Base-by-base conservation (phyloP, 1,140 invertebrate genomes). In the Heliconius hewitsoni region DNA sequence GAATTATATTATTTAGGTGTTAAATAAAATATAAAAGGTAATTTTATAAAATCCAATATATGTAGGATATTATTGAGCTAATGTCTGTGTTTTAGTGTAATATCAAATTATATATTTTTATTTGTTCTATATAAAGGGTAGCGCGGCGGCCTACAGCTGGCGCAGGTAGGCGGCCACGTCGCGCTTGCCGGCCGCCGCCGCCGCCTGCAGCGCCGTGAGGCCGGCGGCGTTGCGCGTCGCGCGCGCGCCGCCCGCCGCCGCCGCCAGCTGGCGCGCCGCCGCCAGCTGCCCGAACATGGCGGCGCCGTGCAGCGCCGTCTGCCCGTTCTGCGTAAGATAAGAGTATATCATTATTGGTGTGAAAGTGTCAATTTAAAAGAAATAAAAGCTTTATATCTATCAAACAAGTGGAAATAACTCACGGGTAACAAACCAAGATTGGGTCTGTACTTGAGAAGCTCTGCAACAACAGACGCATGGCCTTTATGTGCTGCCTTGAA, bases 401-500 rank as follows among this genome's bases (percentile, higher is more conserved):
- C 16, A 52, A 3, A 52, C 19, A 52, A 52, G 16, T 52, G 50
- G 4, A 18, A 52, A 18, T 16, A n/a, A 94, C 95, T 96, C 95
- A 98, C 98, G 83, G 98, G 97, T 84, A 99, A 93, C 73, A 98
- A 86, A 71, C 96, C 97, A 19, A 98, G 93, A 84, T 96, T 96
- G 18, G 98, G 98, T 83, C 97, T 96, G 87, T 97, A 97, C 89
- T 97, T 97, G 9, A 99, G 95, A 76, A 99, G 94, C 91, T 98
- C 97, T 1, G 96, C 96, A 0, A 98, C 96, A n/a, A 99, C 98
- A 55, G 97, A 97, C 6, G 96, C 94, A 88, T 98, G 98, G 0
- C 98, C 98, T 95, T 99, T 99, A 91, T 99, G 98, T 34, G 97
- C 96, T 3, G 98, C 98, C 94, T 99, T 99, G 90, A 98, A 99